phyloP scores from a whole-genome alignment of 2,113 vertebrate genomes.

The Rhinoptilus africanus region DNA sequence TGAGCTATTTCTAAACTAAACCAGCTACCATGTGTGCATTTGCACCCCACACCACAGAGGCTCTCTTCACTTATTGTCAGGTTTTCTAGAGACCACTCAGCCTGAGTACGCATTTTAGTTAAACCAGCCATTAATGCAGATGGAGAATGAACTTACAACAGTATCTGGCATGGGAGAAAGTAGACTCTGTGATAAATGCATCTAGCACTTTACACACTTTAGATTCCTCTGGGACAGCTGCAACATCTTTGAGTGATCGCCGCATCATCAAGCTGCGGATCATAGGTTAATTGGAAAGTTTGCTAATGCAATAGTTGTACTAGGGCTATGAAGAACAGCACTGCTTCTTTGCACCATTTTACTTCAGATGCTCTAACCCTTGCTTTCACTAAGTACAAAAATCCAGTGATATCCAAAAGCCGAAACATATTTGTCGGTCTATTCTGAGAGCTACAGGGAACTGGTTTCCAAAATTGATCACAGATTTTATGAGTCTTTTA shows the following conservation, averaged over 20 bases:
- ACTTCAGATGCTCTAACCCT: background rate
- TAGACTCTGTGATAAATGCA: background rate
- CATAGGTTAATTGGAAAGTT: conserved; percentile 42
- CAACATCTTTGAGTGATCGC: conserved; percentile 19
- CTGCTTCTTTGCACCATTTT: background rate
- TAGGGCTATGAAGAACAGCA: background rate
- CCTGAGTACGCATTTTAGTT: background rate
- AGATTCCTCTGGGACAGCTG: conserved; percentile 15
- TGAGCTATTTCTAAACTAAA: background rate
- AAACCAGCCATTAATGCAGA: conserved; percentile 14
- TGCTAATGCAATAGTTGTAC: background rate
- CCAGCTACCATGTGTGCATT: background rate
- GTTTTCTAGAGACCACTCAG: conserved; percentile 16
- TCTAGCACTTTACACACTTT: conserved; percentile 32
- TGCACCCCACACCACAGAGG: background rate
- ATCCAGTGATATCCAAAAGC: background rate
- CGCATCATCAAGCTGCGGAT: background rate
- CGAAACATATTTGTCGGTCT: background rate
- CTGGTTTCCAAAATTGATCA: background rate
- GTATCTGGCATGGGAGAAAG: background rate
- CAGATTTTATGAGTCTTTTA: background rate
- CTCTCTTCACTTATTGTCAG: background rate
- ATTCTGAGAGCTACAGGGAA: background rate
- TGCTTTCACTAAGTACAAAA: background rate
- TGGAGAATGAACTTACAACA: background rate